phyloP scores from a whole-genome alignment of 2,113 vertebrate genomes.

The Pagrus major region DNA sequence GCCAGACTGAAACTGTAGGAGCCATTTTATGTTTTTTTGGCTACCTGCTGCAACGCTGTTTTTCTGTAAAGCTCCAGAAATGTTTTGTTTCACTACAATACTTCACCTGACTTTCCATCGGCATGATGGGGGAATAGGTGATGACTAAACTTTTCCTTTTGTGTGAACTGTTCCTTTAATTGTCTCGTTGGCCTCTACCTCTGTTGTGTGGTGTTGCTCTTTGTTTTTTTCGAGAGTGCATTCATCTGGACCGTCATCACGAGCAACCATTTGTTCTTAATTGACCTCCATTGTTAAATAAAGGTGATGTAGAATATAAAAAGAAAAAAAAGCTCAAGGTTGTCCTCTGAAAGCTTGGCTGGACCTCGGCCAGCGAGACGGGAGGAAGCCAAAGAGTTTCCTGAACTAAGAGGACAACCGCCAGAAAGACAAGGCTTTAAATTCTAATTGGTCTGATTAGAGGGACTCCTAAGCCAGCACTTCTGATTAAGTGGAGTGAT shows the following conservation, averaged over 20 bases:
- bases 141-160: too few species aligned
- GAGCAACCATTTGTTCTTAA: conserved; percentile 36
- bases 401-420: conserved; percentile 45
- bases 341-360: conserved; percentile 37
- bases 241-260: conserved; percentile 25
- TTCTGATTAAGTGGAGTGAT: conserved; percentile 74
- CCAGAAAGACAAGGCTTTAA: conserved; percentile 49
- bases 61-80: too few species aligned
- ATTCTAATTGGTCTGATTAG: conserved; percentile 77
- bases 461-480: conserved; percentile 60
- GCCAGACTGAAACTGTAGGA: too few species aligned
- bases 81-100: too few species aligned
- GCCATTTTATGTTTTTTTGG: too few species aligned
- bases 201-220: background rate
- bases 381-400: conserved; percentile 40
- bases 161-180: too few species aligned
- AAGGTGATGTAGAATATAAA: conserved; percentile 43
- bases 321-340: conserved; percentile 20
- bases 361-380: conserved; percentile 28
- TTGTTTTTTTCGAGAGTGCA: background rate
- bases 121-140: too few species aligned
- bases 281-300: conserved; percentile 50
- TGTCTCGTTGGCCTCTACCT: background rate
- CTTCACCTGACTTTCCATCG: too few species aligned
- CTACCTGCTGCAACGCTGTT: too few species aligned